phyloP scores from a whole-genome alignment of 2,113 vertebrate species.

The Archilochus colubris region DNA sequence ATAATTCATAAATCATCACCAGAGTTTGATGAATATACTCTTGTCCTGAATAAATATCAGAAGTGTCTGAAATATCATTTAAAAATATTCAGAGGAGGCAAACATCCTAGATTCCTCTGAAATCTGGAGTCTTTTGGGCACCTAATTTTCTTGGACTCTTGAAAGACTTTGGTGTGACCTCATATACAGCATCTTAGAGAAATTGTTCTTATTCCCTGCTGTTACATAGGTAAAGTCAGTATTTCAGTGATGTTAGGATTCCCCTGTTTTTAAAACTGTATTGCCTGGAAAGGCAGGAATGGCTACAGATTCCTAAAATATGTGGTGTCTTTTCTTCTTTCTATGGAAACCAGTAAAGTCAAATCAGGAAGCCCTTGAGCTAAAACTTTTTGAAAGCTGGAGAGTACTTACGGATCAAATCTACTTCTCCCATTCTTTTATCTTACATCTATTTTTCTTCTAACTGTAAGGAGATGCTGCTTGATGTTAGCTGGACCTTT shows the following conservation, averaged over 20 bases:
- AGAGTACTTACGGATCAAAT: neutral
- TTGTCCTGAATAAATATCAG: neutral
- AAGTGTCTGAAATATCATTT: neutral
- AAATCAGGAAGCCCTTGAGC: neutral
- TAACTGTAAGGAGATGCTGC: neutral
- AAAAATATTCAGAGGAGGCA: neutral
- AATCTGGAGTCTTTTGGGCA: neutral
- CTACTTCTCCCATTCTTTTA: neutral
- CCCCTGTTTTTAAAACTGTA: neutral
- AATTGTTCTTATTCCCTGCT: neutral
- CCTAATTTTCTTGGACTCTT: neutral
- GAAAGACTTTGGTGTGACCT: neutral
- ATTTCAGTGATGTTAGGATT: neutral
- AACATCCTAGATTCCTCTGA: neutral
- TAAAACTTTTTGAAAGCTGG: neutral
- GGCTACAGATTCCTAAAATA: neutral
- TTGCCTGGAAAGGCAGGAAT: neutral
- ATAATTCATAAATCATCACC: neutral
- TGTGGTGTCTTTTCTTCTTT: neutral
- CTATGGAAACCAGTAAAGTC: fast-evolving
- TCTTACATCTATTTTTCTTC: neutral
- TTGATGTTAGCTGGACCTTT: neutral
- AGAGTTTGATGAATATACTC: neutral
- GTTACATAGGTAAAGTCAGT: neutral
- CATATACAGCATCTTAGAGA: neutral